Evolutionary conservation across 2,888 invertebrate species (phyloP), one percentile per base, ranked within the genome.

Genomic region (Acanthosepion lycidas): DNA sequence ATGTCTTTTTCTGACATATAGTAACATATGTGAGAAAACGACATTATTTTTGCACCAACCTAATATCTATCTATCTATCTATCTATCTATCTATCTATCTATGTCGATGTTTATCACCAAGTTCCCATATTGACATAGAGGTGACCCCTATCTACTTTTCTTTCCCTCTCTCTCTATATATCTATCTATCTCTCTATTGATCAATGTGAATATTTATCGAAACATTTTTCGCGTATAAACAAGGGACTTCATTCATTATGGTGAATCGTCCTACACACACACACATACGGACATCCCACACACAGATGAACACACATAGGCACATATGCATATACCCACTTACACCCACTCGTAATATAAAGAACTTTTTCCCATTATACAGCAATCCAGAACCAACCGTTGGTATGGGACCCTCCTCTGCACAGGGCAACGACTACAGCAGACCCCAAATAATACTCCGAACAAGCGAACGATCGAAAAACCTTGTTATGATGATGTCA

Each of bases 401-500:
- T n/a, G n/a, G n/a, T n/a, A 78, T n/a, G 78, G 78, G 78, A 33
- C 78, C 78, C 78, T 78, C 78, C n/a, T 15, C n/a, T 33, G 78
- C n/a, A 33, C 78, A n/a, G n/a, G 78, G 78, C n/a, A 78, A n/a
- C n/a, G n/a, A 78, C 33, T 78, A 18, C 78, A 15, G 78, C n/a
- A 78, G n/a, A n/a, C 78, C 78, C 78, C 78, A 78, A 78, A 78
- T 33, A 59, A 59, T 20, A 20, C 59, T 59, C 6, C 3, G 59
- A 59, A 59, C 55, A 2, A 55, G 20, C 55, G 15, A 55, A 18
- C 55, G 55, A 55, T 55, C 55, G 55, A n/a, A 78, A 78, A n/a
- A 78, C 78, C n/a, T 78, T 78, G 78, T 78, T 78, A n/a, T 78
- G 78, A 33, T 78, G 78, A 78, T 33, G 78, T 78, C 78, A 78